Evolutionary conservation across 1,140 invertebrate species (phyloP), one percentile per base, ranked within the genome.

Genomic region (Pteromalus puparum): DNA sequence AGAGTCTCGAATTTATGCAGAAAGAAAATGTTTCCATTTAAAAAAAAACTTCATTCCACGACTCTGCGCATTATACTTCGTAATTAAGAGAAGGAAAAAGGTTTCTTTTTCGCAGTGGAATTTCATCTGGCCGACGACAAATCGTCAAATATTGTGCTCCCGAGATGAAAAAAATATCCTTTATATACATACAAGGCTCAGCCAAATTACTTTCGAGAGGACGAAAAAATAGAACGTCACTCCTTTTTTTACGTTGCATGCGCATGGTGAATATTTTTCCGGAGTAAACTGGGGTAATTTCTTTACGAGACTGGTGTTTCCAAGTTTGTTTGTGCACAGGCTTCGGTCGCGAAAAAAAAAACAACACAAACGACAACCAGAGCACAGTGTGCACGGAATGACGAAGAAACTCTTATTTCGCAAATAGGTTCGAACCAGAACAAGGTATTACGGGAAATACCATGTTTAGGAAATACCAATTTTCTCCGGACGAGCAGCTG

Each of bases 81-180:
- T 48, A 75, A 75, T 75, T 75, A 75, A 73, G 21, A n/a, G 46
- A 48, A 38, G 24, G 46, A n/a, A 46, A 46, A 48, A 48, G 9
- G 1, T 12, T 21, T 74, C n/a, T 24, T 5, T 4, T 42, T 74
- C 6, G 65, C 65, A 26, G 65, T 34, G 6, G 30, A 42, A 74
- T 74, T 42, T 73, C 28, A 73, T 73, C 30, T 74, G 2, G 10
- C 48, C 48, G 13, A n/a, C 73, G n/a, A 74, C 73, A 46, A 74
- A 42, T 46, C n/a, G 18, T 38, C 73, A 5, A 74, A 74, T 42
- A 74, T 73, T 34, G 15, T 34, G n/a, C n/a, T 6, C 18, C 5
- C 9, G 5, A 42, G 34, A 74, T 42, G 21, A 28, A 38, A 73
- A 74, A 61, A 74, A 38, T 74, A n/a, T 74, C 18, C 38, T 74